phyloP scores from a whole-genome alignment of 2,113 vertebrate genomes.

The Suricata suricatta region DNA sequence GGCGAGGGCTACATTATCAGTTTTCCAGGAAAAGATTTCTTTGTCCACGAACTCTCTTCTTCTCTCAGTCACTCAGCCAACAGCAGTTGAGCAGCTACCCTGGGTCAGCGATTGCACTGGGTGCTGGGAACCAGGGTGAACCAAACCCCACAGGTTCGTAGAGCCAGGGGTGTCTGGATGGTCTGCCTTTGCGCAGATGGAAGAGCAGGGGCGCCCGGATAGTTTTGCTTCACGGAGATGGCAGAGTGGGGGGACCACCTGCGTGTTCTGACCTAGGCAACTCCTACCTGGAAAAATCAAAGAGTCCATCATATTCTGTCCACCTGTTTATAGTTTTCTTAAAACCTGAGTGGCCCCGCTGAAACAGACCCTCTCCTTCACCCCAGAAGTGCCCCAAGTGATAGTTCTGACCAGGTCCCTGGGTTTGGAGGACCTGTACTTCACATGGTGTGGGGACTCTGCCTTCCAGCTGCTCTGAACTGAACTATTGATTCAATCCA shows the following conservation, averaged over 20 bases:
- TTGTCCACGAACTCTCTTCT: background rate
- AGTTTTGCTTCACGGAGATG: background rate
- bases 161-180: background rate
- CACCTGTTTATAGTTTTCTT: background rate
- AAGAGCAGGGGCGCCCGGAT: rapidly evolving
- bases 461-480: background rate
- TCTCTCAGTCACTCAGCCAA: background rate
- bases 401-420: background rate
- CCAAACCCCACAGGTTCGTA: background rate
- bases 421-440: background rate
- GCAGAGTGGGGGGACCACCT: background rate
- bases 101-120: background rate
- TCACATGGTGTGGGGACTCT: rapidly evolving
- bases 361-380: background rate
- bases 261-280: background rate
- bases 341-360: background rate
- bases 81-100: background rate
- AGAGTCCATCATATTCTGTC: background rate
- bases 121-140: background rate
- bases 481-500: background rate
- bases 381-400: background rate
- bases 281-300: background rate
- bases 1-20: too few species aligned
- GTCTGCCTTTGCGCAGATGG: background rate
- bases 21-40: background rate